phyloP scores from a whole-genome alignment of 2,797 vertebrate genomes.

The Okamejei kenojei region DNA sequence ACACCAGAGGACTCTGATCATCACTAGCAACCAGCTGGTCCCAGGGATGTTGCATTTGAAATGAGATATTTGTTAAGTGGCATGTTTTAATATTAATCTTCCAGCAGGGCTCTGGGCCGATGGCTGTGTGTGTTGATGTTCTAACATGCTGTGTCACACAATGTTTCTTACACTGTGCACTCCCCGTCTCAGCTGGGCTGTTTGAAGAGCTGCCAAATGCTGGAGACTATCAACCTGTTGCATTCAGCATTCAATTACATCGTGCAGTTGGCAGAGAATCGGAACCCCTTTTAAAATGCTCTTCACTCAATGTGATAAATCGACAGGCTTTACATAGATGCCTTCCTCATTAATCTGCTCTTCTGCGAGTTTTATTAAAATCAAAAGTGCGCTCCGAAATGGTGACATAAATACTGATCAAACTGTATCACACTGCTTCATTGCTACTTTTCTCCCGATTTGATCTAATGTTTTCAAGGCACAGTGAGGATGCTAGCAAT shows the following conservation, averaged over 20 bases:
- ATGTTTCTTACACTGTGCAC: slow-evolving; percentile 11
- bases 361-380: not conserved
- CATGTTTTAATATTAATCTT: slow-evolving; percentile 33
- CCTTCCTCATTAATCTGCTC: not conserved
- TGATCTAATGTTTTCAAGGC: not conserved
- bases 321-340: not conserved
- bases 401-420: not conserved
- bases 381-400: not conserved
- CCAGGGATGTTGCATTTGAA: slow-evolving; percentile 8
- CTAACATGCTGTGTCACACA: not conserved
- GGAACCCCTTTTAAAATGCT: not conserved
- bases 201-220: slow-evolving; percentile 33
- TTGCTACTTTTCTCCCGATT: not conserved
- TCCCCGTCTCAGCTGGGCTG: slow-evolving; percentile 30
- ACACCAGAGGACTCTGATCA: not conserved
- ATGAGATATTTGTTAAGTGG: slow-evolving; percentile 29
- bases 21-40: slow-evolving; percentile 23
- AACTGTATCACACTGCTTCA: not conserved
- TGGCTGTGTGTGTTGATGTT: slow-evolving; percentile 1
- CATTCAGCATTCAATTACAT: slow-evolving; percentile 5
- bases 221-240: not conserved
- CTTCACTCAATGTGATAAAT: not conserved
- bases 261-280: not conserved
- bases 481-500: not conserved
- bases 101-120: too few relatives aligned